Evolutionary conservation across 2,888 invertebrate genomes (phyloP).

Genomic region (Amiota communis): DNA sequence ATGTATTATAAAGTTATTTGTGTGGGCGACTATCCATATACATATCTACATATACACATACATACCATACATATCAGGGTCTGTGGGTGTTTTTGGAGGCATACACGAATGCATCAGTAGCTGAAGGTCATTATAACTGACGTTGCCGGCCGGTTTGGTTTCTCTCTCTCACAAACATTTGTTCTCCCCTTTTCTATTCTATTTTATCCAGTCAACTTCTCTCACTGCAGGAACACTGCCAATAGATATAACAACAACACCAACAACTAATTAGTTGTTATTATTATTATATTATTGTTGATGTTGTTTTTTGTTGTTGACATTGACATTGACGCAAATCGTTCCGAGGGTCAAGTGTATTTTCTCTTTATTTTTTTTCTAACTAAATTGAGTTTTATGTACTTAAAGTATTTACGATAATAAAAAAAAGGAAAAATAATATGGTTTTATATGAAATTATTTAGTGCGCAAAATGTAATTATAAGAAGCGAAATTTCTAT

Average conservation of each 20-base stretch:
- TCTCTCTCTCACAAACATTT: background rate
- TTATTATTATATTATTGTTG: conserved; percentile 22
- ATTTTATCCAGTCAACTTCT: background rate
- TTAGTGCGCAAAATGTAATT: conserved; percentile 28
- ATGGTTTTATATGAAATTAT: conserved; percentile 49
- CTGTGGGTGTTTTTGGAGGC: conserved; percentile 23
- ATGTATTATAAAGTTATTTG: background rate
- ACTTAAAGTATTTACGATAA: too few relatives aligned
- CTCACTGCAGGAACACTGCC: conserved; percentile 39
- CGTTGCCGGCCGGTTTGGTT: conserved; percentile 20
- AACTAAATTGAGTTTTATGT: too few relatives aligned
- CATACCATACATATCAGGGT: conserved; percentile 40
- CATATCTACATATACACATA: too few relatives aligned
- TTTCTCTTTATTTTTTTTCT: conserved; percentile 23
- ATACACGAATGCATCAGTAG: background rate
- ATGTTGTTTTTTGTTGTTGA: conserved; percentile 32
- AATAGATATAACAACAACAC: conserved; percentile 36
- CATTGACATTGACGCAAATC: conserved; percentile 64
- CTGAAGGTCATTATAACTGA: background rate
- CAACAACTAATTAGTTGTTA: conserved; percentile 45
- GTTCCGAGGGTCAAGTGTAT: conserved; percentile 55
- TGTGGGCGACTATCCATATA: conserved; percentile 18
- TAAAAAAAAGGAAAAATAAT: too few relatives aligned
- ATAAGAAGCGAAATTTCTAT: too few relatives aligned
- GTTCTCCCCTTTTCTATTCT: background rate